Evolutionary conservation across 2,888 invertebrate species (phyloP).

Genomic region (Caenorhabditis sp.): DNA sequence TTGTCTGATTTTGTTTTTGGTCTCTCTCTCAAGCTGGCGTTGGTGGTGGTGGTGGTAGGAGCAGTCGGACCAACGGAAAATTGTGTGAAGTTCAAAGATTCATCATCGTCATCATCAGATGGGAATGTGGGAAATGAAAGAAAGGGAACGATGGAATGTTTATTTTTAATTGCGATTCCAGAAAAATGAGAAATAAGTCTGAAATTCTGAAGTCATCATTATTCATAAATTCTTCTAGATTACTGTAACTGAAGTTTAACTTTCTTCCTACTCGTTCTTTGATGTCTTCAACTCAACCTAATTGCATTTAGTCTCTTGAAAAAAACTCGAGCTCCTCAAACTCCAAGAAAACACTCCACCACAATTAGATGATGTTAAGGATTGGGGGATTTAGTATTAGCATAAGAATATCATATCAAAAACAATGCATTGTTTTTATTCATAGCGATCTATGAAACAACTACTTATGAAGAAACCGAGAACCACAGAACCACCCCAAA

Average conservation of each 20-base stretch:
- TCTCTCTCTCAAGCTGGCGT: not conserved
- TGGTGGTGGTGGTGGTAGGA: not conserved
- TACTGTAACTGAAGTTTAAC: not conserved
- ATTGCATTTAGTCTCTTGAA: not conserved
- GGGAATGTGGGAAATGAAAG: not conserved
- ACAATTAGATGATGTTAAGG: conserved; percentile 21
- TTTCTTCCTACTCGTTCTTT: not conserved
- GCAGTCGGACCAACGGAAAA: not conserved
- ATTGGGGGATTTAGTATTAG: not conserved
- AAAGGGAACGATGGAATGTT: not conserved
- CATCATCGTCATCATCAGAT: not conserved
- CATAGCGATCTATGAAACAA: not conserved
- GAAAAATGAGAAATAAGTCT: not conserved
- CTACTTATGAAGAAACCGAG: not conserved
- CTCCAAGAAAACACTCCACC: conserved; percentile 3
- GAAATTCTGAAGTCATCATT: conserved; percentile 10
- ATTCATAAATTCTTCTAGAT: not conserved
- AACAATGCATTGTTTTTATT: conserved; percentile 1
- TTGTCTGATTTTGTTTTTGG: conserved; percentile 30
- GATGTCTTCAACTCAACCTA: not conserved
- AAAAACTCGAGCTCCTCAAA: not conserved
- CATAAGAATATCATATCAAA: conserved; percentile 4
- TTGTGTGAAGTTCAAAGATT: conserved; percentile 13
- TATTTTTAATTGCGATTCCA: conserved; percentile 1
- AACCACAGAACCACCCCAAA: not conserved